These are phyloP conservation scores for Chloropsis hardwickii DNA, from an alignment of 2,113 vertebrate species.

Conservation along the genomic window DNA sequence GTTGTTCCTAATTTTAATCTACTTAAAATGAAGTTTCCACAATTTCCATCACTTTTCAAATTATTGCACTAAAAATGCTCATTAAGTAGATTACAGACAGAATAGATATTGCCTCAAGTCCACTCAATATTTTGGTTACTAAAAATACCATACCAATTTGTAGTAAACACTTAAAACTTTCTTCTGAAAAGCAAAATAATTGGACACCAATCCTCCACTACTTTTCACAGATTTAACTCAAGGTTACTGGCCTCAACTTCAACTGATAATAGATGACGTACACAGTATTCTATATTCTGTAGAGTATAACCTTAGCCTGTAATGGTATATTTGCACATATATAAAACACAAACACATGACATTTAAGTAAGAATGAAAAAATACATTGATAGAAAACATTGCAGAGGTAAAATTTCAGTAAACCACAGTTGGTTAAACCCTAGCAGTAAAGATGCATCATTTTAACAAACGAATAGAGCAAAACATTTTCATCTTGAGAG, in stretches of 20 bases:
- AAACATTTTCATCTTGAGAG: not conserved
- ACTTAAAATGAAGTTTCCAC: constrained; percentile 62
- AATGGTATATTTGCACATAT: not conserved
- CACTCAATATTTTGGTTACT: not conserved
- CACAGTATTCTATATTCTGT: not conserved
- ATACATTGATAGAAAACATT: not conserved
- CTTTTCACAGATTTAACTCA: not conserved
- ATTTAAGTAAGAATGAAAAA: not conserved
- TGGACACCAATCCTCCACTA: not conserved
- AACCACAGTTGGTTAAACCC: not conserved
- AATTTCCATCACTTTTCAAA: constrained; percentile 65
- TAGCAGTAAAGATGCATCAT: accelerated
- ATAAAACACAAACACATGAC: not conserved
- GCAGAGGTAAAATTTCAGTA: not conserved
- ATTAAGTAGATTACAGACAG: constrained; percentile 49
- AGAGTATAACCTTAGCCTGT: not conserved
- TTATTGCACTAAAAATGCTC: constrained; percentile 55
- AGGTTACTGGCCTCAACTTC: not conserved
- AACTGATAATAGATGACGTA: not conserved
- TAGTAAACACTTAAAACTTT: not conserved
- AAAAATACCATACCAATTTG: not conserved
- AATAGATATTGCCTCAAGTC: constrained; percentile 15
- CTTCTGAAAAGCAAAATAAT: not conserved
- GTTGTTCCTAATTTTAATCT: constrained; percentile 60
- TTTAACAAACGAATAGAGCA: not conserved